Evolutionary conservation across 2,888 invertebrate species (phyloP), one percentile per base, ranked within the genome.

Genomic region (Archaeoteleia sp.): DNA sequence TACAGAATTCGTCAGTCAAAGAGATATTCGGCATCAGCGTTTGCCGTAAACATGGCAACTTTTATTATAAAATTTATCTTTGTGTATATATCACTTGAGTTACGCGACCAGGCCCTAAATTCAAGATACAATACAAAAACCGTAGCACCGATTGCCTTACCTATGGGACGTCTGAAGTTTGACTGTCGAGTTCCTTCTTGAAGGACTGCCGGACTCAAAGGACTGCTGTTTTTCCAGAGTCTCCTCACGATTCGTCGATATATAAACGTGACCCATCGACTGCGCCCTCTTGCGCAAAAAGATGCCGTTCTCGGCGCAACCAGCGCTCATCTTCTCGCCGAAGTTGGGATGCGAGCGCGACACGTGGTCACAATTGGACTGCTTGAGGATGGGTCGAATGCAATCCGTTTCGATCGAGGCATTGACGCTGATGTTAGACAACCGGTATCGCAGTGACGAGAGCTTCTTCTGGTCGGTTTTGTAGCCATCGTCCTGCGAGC

Each of bases 341-440:
- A 91, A 89, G 74, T 92, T 89, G 79, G 92, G 86, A 79, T 91
- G 88, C 81, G 89, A 89, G 82, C 90, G 88, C 76, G 89, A 88
- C 69, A 90, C 89, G 85, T 89, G 89, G 72, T 90, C 88, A 63
- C 88, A 67, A 10, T 74, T 74, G 71, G 88, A 87, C 79, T 90
- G 90, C 82, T 91, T 91, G 77, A 91, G 86, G 85, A 91, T 91
- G 74, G 91, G 90, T 84, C 87, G 88, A 51, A 90, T 87, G 54
- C 88, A 87, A 51, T 83, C 82, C 42, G 76, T 77, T 14, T 84
- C 82, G 68, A 88, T 85, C 74, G 90, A 88, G 70, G 88, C 87
- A 77, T 89, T 89, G 54, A 88, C 87, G 73, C 88, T 87, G 60
- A 88, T 87, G 75, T 89, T 88, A 72, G 88, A 87, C 15, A 88